Evolutionary conservation across 2,888 invertebrate genomes (phyloP).

Genomic region (Acleris emargana): DNA sequence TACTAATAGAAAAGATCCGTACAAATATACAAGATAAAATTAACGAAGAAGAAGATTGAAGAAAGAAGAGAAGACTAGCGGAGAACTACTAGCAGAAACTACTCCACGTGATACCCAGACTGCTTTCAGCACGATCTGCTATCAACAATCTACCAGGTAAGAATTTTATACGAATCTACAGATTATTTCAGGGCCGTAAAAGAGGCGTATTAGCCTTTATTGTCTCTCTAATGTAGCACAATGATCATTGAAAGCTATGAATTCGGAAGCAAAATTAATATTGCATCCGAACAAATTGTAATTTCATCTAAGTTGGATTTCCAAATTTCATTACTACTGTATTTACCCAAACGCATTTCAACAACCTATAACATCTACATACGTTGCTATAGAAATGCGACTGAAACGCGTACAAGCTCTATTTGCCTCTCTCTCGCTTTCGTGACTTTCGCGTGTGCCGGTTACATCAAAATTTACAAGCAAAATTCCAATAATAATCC

Average conservation of each 20-base stretch:
- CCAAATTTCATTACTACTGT: background rate
- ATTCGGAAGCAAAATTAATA: background rate
- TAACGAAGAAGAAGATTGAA: constrained; percentile 41
- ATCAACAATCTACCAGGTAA: constrained; percentile 36
- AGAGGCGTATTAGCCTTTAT: no score
- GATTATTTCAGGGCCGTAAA: background rate
- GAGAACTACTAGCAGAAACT: constrained; percentile 32
- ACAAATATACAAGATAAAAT: constrained; percentile 46
- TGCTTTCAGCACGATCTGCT: constrained; percentile 16
- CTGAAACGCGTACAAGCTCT: constrained; percentile 31
- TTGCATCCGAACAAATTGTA: background rate
- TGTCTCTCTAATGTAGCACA: background rate
- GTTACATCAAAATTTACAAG: constrained; percentile 22
- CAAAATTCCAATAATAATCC: background rate
- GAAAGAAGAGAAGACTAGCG: constrained; percentile 45
- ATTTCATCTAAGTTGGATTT: no score
- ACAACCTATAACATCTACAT: constrained; percentile 12
- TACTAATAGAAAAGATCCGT: constrained; percentile 53
- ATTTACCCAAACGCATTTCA: background rate
- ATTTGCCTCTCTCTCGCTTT: constrained; percentile 37
- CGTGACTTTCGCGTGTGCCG: constrained; percentile 29
- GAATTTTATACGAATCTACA: background rate
- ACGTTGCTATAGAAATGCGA: constrained; percentile 27
- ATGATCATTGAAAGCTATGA: background rate
- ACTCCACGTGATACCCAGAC: constrained; percentile 5